These are phyloP conservation scores for Melinaea marsaeus DNA, from an alignment of 2,888 invertebrate species.

Conservation along the genomic window DNA sequence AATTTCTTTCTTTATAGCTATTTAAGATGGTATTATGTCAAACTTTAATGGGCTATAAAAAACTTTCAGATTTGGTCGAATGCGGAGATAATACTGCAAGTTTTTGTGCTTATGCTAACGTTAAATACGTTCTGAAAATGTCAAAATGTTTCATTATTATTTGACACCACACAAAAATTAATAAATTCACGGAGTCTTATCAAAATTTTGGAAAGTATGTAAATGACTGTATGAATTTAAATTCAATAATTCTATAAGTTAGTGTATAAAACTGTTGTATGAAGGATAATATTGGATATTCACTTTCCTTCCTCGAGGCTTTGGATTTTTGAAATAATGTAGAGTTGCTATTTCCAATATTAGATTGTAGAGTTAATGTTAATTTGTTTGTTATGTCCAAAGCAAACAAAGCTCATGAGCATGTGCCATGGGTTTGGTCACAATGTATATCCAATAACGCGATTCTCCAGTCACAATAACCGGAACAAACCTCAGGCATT, in stretches of 20 bases:
- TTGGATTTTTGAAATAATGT: background rate
- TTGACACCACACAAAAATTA: too few species aligned
- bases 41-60: too few species aligned
- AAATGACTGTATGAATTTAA: too few species aligned
- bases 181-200: too few species aligned
- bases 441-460: constrained; percentile 52
- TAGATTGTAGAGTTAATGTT: constrained; percentile 7
- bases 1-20: constrained; percentile 1
- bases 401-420: background rate
- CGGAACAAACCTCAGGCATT: constrained; percentile 43
- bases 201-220: too few species aligned
- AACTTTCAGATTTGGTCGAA: too few species aligned
- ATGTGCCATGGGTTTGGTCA: constrained; percentile 25
- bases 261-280: background rate
- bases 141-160: too few species aligned
- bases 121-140: too few species aligned
- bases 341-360: background rate
- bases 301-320: constrained; percentile 3
- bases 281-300: background rate
- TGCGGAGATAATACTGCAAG: too few species aligned
- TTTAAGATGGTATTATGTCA: background rate
- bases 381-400: background rate
- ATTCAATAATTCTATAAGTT: background rate
- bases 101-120: too few species aligned
- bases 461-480: constrained; percentile 37